These are phyloP conservation scores for Potamilus streckersoni DNA, from an alignment of 1,140 invertebrate genomes.

Conservation along the genomic window DNA sequence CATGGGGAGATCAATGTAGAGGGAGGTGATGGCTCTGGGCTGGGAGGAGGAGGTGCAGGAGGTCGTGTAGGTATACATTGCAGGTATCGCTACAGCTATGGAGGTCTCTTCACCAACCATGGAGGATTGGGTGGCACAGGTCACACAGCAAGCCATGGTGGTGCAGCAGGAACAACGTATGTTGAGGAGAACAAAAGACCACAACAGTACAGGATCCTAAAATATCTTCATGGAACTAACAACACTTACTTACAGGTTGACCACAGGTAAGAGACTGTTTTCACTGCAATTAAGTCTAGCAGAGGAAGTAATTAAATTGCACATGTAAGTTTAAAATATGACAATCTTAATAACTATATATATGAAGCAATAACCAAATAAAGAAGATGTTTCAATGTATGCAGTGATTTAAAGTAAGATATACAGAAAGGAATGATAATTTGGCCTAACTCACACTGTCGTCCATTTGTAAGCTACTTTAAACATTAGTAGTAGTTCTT, in stretches of 20 bases:
- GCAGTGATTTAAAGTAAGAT: too few relatives aligned
- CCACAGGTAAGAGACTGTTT: conserved; percentile 21
- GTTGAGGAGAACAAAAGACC: conserved; percentile 55
- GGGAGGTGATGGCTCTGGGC: conserved; percentile 32
- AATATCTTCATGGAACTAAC: conserved; percentile 46
- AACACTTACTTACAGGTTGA: conserved; percentile 54
- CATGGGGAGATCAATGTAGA: conserved; percentile 51
- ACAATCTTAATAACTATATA: too few relatives aligned
- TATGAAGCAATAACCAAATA: too few relatives aligned
- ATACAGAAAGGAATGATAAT: too few relatives aligned
- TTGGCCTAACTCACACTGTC: too few relatives aligned
- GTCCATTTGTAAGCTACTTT: too few relatives aligned
- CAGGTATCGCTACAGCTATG: conserved; percentile 47
- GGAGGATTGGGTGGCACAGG: conserved; percentile 43
- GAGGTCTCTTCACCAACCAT: conserved; percentile 47
- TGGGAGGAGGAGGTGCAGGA: conserved; percentile 50
- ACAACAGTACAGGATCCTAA: conserved; percentile 51
- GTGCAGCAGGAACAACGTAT: conserved; percentile 51
- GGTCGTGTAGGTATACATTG: conserved; percentile 54
- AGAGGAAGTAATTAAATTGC: too few relatives aligned
- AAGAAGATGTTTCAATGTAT: too few relatives aligned
- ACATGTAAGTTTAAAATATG: too few relatives aligned
- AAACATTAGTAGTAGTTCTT: too few relatives aligned
- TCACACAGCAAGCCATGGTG: conserved; percentile 32
- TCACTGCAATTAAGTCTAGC: too few relatives aligned